Evolutionary conservation across 2,888 invertebrate species (phyloP).

Genomic region (Andrena trimmerana): DNA sequence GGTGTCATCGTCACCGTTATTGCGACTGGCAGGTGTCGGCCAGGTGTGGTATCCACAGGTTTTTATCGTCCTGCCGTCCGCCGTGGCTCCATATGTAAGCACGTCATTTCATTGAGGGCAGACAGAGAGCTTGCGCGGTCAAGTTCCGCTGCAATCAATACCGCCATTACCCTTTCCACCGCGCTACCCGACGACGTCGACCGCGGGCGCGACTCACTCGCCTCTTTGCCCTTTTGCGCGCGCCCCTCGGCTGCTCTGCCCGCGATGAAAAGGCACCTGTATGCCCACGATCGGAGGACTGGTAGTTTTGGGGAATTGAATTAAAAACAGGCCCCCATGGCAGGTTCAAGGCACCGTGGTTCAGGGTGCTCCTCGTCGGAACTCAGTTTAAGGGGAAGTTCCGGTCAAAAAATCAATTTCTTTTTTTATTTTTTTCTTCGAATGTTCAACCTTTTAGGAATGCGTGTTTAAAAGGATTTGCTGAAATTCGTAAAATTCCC

Average conservation of each 20-base stretch:
- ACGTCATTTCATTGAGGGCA: constrained; percentile 80
- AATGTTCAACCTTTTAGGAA: too few species aligned
- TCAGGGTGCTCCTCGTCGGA: too few species aligned
- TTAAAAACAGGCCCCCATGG: too few species aligned
- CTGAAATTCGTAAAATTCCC: too few species aligned
- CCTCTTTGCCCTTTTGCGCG: constrained; percentile 34
- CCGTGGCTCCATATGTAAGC: constrained; percentile 78
- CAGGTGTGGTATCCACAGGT: constrained; percentile 65
- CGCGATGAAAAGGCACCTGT: too few species aligned
- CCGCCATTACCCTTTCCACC: constrained; percentile 60
- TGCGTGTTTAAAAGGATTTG: too few species aligned
- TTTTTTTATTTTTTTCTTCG: too few species aligned
- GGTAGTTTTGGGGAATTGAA: too few species aligned
- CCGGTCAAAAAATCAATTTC: too few species aligned
- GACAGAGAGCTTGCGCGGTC: constrained; percentile 80
- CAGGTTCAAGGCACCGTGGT: too few species aligned
- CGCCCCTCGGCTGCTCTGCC: constrained; percentile 3
- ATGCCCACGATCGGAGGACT: too few species aligned
- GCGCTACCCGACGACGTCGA: constrained; percentile 12
- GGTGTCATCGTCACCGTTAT: constrained; percentile 66
- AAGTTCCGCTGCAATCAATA: constrained; percentile 75
- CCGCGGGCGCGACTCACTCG: constrained; percentile 18
- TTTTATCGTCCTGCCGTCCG: constrained; percentile 64
- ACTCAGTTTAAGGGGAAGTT: too few species aligned
- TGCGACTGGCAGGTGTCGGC: constrained; percentile 57